Conservation (phyloP, 2,888 invertebrate species). For the Halocaridina rubra region DNA sequence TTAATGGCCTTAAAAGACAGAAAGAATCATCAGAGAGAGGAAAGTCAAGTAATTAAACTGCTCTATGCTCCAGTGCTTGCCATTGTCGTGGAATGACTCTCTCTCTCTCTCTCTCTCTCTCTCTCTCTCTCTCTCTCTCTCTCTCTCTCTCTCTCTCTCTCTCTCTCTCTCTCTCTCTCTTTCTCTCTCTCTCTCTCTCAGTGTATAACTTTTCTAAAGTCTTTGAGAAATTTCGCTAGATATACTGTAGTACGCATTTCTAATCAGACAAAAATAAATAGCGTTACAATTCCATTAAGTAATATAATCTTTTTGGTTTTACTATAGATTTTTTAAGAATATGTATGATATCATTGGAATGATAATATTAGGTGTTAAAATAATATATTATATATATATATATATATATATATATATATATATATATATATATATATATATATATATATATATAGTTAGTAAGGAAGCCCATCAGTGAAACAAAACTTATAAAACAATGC, state of each 20-base stretch:
- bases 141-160: neutral
- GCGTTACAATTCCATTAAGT: neutral
- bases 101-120: neutral
- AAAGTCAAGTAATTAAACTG: too few species aligned
- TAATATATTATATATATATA: constrained; percentile 3
- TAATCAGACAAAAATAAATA: neutral
- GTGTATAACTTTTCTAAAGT: neutral
- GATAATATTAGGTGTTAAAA: too few species aligned
- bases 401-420: neutral
- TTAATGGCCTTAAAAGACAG: too few species aligned
- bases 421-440: neutral
- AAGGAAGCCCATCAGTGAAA: too few species aligned
- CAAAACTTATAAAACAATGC: too few species aligned
- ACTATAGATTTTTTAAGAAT: too few species aligned
- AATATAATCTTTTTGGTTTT: neutral
- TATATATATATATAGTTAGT: neutral
- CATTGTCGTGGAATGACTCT: neutral
- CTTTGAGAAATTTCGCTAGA: neutral
- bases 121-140: neutral
- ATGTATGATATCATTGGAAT: too few species aligned
- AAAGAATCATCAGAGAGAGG: too few species aligned
- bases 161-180: neutral
- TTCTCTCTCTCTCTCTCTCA: neutral
- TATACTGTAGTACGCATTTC: neutral
- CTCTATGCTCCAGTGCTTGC: too few species aligned